A percentile compares a stretch with the other conserved stretches of the same genome.
phyloP scores from a whole-genome alignment of 2,797 vertebrate genomes.

The Myotis vivesi region DNA sequence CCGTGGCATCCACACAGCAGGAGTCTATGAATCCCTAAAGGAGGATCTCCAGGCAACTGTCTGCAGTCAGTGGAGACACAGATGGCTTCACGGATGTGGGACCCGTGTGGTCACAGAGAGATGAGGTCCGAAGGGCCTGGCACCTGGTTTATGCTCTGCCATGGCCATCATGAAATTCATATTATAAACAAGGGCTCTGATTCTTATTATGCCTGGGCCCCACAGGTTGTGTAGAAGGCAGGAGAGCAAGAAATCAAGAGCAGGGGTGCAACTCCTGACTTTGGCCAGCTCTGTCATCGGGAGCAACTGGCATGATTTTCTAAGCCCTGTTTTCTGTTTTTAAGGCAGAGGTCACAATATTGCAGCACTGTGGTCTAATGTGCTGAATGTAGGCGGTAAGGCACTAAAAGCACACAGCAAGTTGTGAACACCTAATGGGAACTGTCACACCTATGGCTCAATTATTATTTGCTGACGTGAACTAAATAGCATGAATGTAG shows the following conservation, averaged over 20 bases:
- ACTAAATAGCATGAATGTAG: background rate
- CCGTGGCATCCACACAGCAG: rapidly evolving
- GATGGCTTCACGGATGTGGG: rapidly evolving
- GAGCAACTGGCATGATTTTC: too few relatives aligned
- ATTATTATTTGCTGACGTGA: background rate
- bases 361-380: too few relatives aligned
- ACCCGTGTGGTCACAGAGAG: background rate
- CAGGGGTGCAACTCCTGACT: background rate
- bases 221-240: background rate
- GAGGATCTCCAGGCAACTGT: background rate
- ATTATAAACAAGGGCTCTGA: background rate
- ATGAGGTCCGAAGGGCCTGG: background rate
- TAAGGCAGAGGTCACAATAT: background rate
- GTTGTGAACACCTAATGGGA: background rate
- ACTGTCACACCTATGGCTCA: background rate
- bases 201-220: too few relatives aligned
- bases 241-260: background rate
- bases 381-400: background rate
- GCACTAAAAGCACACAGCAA: rapidly evolving
- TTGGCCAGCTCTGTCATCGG: background rate
- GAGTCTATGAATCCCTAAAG: background rate
- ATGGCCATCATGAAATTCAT: background rate
- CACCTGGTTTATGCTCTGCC: background rate
- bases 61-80: background rate
- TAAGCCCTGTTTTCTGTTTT: background rate